Percentiles rank a stretch among this genome's conserved stretches.
Evolutionary conservation across 2,797 vertebrate genomes (phyloP).

Genomic region (Pangasius krempfi): DNA sequence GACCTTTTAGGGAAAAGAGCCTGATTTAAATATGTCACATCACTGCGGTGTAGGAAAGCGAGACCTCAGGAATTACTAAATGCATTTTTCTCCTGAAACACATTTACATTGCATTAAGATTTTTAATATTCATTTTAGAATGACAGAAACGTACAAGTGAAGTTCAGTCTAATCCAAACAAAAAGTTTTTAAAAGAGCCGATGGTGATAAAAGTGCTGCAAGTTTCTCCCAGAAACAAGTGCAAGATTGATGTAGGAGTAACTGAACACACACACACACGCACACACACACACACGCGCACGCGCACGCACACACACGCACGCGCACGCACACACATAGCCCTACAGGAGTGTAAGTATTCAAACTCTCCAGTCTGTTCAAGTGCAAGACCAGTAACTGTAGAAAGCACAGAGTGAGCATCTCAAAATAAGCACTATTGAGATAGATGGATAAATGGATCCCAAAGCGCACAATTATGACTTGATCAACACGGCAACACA

Average conservation of each 20-base stretch:
- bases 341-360: neutral
- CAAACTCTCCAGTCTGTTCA: neutral
- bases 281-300: conserved; percentile 20
- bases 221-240: neutral
- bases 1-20: neutral
- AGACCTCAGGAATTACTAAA: neutral
- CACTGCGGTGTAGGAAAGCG: neutral
- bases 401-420: neutral
- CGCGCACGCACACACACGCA: neutral
- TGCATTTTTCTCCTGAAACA: neutral
- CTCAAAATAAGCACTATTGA: neutral
- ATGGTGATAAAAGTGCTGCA: neutral
- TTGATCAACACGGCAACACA: neutral
- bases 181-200: neutral
- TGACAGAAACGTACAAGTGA: neutral
- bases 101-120: neutral
- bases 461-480: neutral
- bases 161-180: neutral
- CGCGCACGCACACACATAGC: neutral
- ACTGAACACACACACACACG: conserved; percentile 1
- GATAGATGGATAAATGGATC: neutral
- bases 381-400: neutral
- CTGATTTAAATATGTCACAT: conserved; percentile 13
- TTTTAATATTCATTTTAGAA: neutral
- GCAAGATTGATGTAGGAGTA: neutral